Evolutionary conservation across 2,888 invertebrate species (phyloP), one percentile per base, ranked within the genome.

Genomic region (Meteorus colon): DNA sequence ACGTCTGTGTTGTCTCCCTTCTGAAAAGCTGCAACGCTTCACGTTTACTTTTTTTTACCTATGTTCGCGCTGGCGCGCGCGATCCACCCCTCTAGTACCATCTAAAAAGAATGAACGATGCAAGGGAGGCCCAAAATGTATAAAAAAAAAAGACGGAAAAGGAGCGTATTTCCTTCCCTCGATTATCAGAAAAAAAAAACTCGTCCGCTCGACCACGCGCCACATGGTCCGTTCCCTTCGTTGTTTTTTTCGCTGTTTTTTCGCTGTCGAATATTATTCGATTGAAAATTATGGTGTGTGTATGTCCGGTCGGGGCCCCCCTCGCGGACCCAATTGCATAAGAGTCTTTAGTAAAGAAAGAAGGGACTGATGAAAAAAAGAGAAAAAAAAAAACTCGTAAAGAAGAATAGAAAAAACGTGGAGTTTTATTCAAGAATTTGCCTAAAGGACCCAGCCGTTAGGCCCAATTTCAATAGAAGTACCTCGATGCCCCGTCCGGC

Each of bases 391-490:
- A n/a, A 19, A 27, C 37, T 10, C 8, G 34, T 24, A 51, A 76
- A 72, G 65, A 77, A 74, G 37, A 70, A 75, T 79, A 75, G 84
- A 86, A 83, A 84, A 84, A 81, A 78, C 70, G 66, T 51, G 59
- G 76, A 77, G 73, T 82, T 82, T 86, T 85, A 85, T 88, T 88
- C 82, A 87, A 86, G 65, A 86, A 88, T 88, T 88, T 88, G 86
- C 86, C 84, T 87, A 86, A 87, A 87, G 84, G 86, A 84, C 55
- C 19, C 83, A 79, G 81, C 70, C 81, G 75, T 79, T 75, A 79
- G 79, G 79, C 81, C 80, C 79, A 73, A 68, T 74, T 74, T 68
- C 68, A 60, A 69, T 68, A 68, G 63, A 63, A 1, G 19, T 55
- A 34, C 65, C 73, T 31, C 51, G 65, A 73, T 73, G 73, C 62